phyloP scores from a whole-genome alignment of 2,797 vertebrate genomes.

The Macropodus opercularis region DNA sequence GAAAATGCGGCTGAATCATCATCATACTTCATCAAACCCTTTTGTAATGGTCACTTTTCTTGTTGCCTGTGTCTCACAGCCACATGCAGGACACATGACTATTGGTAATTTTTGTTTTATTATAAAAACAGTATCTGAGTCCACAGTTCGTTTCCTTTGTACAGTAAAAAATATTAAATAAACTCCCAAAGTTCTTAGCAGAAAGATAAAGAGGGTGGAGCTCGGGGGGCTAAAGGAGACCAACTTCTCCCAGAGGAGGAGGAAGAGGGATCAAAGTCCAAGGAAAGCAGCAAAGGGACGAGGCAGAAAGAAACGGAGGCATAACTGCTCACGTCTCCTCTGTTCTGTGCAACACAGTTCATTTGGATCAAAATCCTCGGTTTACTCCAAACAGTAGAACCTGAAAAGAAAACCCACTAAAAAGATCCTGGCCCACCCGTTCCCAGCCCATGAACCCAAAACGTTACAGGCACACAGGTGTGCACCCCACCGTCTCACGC shows the following conservation, averaged over 20 bases:
- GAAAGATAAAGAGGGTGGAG: slow-evolving; percentile 77
- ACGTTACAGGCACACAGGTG: slow-evolving; percentile 79
- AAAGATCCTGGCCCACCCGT: slow-evolving; percentile 60
- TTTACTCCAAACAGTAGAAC: slow-evolving; percentile 71
- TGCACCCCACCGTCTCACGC: slow-evolving; percentile 70
- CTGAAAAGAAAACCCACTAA: slow-evolving; percentile 65
- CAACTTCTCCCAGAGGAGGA: slow-evolving; percentile 36
- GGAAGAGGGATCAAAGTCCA: slow-evolving; percentile 50
- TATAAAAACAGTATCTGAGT: slow-evolving; percentile 85
- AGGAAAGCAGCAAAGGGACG: slow-evolving; percentile 75
- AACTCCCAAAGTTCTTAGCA: slow-evolving; percentile 82
- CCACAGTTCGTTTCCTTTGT: slow-evolving; percentile 87
- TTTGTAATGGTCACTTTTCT: too few relatives aligned
- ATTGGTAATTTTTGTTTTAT: slow-evolving; percentile 85
- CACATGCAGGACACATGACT: slow-evolving; percentile 17
- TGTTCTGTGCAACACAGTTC: slow-evolving; percentile 82
- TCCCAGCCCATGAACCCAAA: slow-evolving; percentile 68
- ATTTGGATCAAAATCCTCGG: slow-evolving; percentile 76
- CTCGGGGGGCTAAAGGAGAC: slow-evolving; percentile 38
- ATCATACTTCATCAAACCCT: too few relatives aligned
- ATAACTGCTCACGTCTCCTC: slow-evolving; percentile 48
- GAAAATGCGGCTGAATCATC: too few relatives aligned
- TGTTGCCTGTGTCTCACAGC: too few relatives aligned
- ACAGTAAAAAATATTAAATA: slow-evolving; percentile 90
- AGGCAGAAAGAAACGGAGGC: slow-evolving; percentile 68